These are phyloP conservation scores for Halcyon badia DNA, from an alignment of 2,797 vertebrate species.

Conservation along the genomic window DNA sequence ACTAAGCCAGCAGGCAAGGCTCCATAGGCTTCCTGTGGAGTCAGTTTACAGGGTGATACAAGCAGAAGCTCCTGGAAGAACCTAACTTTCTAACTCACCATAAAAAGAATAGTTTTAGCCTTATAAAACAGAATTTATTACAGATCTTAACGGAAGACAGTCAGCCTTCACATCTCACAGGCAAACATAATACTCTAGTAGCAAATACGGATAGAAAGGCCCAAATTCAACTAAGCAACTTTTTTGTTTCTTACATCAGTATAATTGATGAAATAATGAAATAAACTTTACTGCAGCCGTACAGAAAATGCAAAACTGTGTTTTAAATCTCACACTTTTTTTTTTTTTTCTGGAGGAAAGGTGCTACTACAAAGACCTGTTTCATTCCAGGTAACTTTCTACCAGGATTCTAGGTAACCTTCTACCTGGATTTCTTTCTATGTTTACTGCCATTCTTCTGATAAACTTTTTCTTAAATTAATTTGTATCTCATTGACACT, in stretches of 20 bases:
- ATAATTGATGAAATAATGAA: background rate
- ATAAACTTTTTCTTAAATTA: background rate
- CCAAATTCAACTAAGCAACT: background rate
- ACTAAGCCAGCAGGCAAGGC: background rate
- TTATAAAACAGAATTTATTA: background rate
- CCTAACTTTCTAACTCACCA: background rate
- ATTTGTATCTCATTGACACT: background rate
- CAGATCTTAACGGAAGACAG: fast-evolving
- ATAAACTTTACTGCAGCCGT: background rate
- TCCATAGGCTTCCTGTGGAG: background rate
- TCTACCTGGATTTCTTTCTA: background rate
- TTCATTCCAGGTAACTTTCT: background rate
- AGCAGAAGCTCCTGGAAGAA: background rate
- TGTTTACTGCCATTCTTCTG: background rate
- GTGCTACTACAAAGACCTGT: background rate
- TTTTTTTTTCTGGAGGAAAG: background rate
- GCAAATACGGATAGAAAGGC: background rate
- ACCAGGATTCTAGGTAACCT: background rate
- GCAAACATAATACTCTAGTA: background rate
- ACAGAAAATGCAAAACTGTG: background rate
- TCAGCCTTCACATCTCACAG: background rate
- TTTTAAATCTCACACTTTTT: background rate
- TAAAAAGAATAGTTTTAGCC: background rate
- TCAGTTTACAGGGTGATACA: background rate
- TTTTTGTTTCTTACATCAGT: background rate